Evolutionary conservation across 2,797 vertebrate species (phyloP).

Genomic region (Benthosema pterotum): DNA sequence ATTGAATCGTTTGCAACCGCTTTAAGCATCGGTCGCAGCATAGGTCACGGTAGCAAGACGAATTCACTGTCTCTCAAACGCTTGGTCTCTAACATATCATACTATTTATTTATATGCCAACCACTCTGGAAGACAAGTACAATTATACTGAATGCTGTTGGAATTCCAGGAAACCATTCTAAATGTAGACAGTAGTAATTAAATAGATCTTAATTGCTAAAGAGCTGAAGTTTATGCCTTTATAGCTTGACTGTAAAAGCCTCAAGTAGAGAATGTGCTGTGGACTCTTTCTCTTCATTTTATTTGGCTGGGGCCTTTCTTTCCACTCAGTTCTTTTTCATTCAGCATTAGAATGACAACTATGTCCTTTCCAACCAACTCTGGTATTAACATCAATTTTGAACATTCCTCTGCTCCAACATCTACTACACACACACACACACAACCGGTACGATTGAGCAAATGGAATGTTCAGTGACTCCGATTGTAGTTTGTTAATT

Average conservation of each 20-base stretch:
- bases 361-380: slow-evolving; percentile 70
- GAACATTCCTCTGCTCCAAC: slow-evolving; percentile 66
- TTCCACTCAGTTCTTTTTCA: slow-evolving; percentile 67
- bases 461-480: slow-evolving; percentile 62
- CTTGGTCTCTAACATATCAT: background rate
- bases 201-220: slow-evolving; percentile 53
- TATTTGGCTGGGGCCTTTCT: slow-evolving; percentile 67
- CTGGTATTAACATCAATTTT: slow-evolving; percentile 75
- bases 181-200: slow-evolving; percentile 61
- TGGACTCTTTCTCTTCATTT: slow-evolving; percentile 50
- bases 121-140: background rate
- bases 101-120: slow-evolving; percentile 17
- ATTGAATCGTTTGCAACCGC: too few relatives aligned
- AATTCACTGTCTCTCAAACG: background rate
- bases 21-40: too few relatives aligned
- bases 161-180: slow-evolving; percentile 43
- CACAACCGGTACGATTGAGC: slow-evolving; percentile 31
- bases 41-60: too few relatives aligned
- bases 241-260: slow-evolving; percentile 38
- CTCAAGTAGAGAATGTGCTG: slow-evolving; percentile 49
- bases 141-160: slow-evolving; percentile 21
- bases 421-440: slow-evolving; percentile 33
- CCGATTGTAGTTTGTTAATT: slow-evolving; percentile 30
- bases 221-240: slow-evolving; percentile 53
- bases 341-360: slow-evolving; percentile 63